These are phyloP conservation scores for Nemotelus nigrinus DNA, from an alignment of 2,888 invertebrate species.

Conservation along the genomic window DNA sequence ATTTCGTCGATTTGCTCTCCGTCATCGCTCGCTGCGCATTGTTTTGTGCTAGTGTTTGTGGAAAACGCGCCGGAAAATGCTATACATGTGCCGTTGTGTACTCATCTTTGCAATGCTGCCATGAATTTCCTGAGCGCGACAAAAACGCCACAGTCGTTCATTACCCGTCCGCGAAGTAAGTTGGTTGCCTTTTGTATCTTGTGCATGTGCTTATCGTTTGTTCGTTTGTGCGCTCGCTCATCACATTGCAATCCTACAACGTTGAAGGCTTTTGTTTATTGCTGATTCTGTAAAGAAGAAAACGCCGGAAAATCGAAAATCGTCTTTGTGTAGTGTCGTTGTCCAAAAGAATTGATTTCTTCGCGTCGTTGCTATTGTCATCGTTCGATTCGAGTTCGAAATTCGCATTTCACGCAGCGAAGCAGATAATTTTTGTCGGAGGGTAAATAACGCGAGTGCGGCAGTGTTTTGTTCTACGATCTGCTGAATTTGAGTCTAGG, in stretches of 20 bases:
- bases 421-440: neutral
- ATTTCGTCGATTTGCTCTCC: too few relatives aligned
- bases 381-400: neutral
- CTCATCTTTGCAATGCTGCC: too few relatives aligned
- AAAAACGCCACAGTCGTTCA: conserved; percentile 9
- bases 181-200: neutral
- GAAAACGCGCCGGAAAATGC: too few relatives aligned
- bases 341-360: too few relatives aligned
- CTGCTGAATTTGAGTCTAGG: neutral
- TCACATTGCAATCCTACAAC: neutral
- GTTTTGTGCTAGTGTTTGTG: too few relatives aligned
- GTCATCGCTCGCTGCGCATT: too few relatives aligned
- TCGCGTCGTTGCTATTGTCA: neutral
- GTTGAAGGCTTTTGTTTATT: neutral
- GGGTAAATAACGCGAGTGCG: neutral
- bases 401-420: neutral
- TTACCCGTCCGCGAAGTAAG: conserved; percentile 27
- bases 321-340: conserved; percentile 23
- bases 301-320: conserved; percentile 14
- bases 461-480: neutral
- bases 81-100: too few relatives aligned
- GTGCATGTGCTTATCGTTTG: neutral
- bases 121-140: too few relatives aligned
- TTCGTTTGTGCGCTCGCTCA: conserved; percentile 19
- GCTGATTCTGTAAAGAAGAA: neutral